Percentiles rank a stretch among this genome's conserved stretches.
These are phyloP conservation scores for Phalloptychus januarius DNA, from an alignment of 2,797 vertebrate species.

Conservation along the genomic window DNA sequence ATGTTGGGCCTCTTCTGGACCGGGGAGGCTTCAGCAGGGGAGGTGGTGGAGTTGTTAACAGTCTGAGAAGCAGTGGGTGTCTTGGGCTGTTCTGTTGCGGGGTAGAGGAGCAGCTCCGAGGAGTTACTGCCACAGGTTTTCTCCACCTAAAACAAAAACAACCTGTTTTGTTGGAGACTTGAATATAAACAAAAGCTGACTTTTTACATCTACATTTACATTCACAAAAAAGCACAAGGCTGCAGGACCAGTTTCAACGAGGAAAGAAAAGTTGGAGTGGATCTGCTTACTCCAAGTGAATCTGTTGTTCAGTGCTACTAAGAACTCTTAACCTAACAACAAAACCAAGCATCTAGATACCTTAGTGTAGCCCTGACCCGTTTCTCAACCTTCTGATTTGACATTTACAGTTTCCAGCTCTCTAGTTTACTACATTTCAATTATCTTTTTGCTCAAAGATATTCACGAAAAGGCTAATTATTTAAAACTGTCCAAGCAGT, in stretches of 20 bases:
- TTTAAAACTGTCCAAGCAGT: neutral
- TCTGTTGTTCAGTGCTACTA: neutral
- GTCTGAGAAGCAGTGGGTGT: slow-evolving; percentile 22
- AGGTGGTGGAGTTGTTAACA: slow-evolving; percentile 22
- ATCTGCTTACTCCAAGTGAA: neutral
- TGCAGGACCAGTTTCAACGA: neutral
- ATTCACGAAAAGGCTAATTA: neutral
- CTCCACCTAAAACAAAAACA: slow-evolving; percentile 73
- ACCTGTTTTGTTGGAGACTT: neutral
- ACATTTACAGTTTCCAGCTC: neutral
- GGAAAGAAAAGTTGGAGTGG: neutral
- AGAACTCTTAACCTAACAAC: neutral
- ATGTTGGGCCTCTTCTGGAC: slow-evolving; percentile 46
- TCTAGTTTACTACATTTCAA: neutral
- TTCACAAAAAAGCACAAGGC: neutral
- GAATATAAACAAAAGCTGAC: too few species aligned
- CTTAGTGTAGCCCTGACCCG: neutral
- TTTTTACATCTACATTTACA: neutral
- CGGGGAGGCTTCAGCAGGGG: slow-evolving; percentile 14
- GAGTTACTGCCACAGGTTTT: slow-evolving; percentile 83
- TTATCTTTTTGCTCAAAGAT: neutral
- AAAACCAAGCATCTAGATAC: neutral
- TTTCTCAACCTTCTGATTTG: neutral
- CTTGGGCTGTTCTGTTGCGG: slow-evolving; percentile 74
- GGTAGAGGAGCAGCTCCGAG: slow-evolving; percentile 88